Evolutionary conservation across 2,797 vertebrate genomes (phyloP), one percentile per base, ranked within the genome.

Genomic region (Myotis findleyi): DNA sequence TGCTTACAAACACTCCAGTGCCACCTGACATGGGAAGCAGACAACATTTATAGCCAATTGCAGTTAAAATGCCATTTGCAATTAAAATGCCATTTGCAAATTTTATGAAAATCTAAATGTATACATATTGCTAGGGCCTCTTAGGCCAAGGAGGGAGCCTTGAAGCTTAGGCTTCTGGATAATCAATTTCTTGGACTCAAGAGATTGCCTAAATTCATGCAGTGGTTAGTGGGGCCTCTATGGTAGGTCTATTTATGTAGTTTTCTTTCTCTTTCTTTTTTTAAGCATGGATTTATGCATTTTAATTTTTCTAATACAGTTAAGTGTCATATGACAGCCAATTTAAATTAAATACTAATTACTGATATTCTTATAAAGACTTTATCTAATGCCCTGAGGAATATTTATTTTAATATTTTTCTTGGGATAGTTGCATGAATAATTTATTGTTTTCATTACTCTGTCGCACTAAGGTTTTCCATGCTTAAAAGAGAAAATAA

Each of bases 221-320:
- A n/a, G 13, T 5, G 36, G 6, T 93, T 93, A 72, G 47, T 71
- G 1, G 6, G 38, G 9, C 3, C n/a, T n/a, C 20, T 33, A 6
- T 12, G 1, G 0, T 33, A 36, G 23, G 3, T 51, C 10, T 59
- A 7, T 89, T 85, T 49, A 3, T 66, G n/a, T 66, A 17, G 20
- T 73, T 96, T 84, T 59, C 14, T 89, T 89, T 84, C 7, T 85
- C 11, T 41, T 36, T 57, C 30, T 71, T 85, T 95, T 77, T 76
- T 84, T 71, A 82, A 94, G 11, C n/a, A 25, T 64, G 5, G 14
- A 27, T 92, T 93, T 87, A 51, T 64, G 10, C 4, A 81, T 41
- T 93, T 92, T 71, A 66, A 75, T 91, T 62, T 23, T 90, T 85
- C 38, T 95, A 57, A 51, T 51, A 71, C 55, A 66, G 89, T 83